Conservation (phyloP, 2,888 invertebrate species). For the Eupithecia insigniata region DNA sequence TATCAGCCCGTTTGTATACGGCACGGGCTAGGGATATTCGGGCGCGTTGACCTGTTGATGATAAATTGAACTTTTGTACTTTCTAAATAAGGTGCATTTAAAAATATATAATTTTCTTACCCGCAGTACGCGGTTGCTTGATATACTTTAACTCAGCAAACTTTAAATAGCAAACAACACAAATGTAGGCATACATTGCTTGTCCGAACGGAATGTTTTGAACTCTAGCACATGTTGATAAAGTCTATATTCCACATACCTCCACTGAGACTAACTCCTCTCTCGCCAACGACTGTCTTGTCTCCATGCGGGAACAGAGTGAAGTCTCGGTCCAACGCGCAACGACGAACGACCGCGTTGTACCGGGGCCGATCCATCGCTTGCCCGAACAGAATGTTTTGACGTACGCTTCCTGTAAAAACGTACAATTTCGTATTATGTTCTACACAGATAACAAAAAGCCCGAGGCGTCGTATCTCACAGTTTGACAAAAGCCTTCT, state of each 20-base stretch:
- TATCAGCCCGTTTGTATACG: slow-evolving; percentile 92
- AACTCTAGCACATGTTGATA: neutral
- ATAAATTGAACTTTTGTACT: neutral
- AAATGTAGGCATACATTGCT: slow-evolving; percentile 63
- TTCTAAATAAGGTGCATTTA: neutral
- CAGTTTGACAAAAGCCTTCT: neutral
- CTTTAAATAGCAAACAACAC: too few species aligned
- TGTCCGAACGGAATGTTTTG: neutral
- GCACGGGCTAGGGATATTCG: slow-evolving; percentile 94
- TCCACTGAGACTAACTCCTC: slow-evolving; percentile 93
- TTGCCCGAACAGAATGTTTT: slow-evolving; percentile 96
- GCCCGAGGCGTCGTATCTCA: neutral
- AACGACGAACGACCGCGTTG: slow-evolving; percentile 87
- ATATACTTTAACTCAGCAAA: neutral
- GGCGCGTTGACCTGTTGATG: slow-evolving; percentile 89
- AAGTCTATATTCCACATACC: slow-evolving; percentile 72
- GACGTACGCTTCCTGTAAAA: slow-evolving; percentile 88
- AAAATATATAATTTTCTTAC: neutral
- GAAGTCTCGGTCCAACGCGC: slow-evolving; percentile 90
- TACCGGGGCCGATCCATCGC: slow-evolving; percentile 87
- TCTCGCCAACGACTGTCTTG: slow-evolving; percentile 93
- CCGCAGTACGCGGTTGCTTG: neutral
- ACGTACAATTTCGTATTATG: neutral
- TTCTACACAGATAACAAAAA: neutral
- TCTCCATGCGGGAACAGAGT: slow-evolving; percentile 91